These are phyloP conservation scores for Hylaea fasciaria DNA, from an alignment of 2,888 invertebrate genomes.

Conservation along the genomic window DNA sequence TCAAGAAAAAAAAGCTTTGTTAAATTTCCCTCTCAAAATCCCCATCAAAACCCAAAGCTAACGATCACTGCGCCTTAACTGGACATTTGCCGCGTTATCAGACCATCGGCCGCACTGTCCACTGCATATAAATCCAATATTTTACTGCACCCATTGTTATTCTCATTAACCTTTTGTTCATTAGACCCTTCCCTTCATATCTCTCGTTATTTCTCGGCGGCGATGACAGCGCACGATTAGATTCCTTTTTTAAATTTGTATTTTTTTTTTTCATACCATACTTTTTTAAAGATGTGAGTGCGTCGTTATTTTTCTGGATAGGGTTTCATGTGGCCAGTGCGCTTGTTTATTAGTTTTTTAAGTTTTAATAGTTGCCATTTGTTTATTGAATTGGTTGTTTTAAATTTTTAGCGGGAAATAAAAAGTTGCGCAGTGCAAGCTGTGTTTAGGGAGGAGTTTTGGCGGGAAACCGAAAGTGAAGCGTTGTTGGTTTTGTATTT, in stretches of 20 bases:
- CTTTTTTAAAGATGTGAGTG: conserved; percentile 45
- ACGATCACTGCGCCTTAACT: conserved; percentile 65
- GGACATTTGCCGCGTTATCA: conserved; percentile 73
- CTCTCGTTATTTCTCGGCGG: conserved; percentile 69
- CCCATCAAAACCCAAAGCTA: conserved; percentile 17
- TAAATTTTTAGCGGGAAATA: no score
- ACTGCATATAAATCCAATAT: conserved; percentile 80
- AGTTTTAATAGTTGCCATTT: conserved; percentile 12
- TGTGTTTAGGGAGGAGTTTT: no score
- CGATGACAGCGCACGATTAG: conserved; percentile 80
- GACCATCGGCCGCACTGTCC: conserved; percentile 71
- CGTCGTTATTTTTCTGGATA: conserved; percentile 51
- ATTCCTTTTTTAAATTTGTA: conserved; percentile 55
- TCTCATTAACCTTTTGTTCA: conserved; percentile 84
- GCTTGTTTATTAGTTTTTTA: conserved; percentile 2
- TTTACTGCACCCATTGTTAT: conserved; percentile 81
- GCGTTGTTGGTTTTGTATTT: no score
- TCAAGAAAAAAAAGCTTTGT: background rate
- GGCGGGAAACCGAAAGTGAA: no score
- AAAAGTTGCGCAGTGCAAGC: no score
- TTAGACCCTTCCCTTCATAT: conserved; percentile 77
- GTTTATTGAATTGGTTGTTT: no score
- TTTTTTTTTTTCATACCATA: conserved; percentile 37
- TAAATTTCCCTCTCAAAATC: background rate
- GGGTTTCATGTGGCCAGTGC: conserved; percentile 37